phyloP scores from a whole-genome alignment of 2,888 invertebrate species.

The Acleris literana region DNA sequence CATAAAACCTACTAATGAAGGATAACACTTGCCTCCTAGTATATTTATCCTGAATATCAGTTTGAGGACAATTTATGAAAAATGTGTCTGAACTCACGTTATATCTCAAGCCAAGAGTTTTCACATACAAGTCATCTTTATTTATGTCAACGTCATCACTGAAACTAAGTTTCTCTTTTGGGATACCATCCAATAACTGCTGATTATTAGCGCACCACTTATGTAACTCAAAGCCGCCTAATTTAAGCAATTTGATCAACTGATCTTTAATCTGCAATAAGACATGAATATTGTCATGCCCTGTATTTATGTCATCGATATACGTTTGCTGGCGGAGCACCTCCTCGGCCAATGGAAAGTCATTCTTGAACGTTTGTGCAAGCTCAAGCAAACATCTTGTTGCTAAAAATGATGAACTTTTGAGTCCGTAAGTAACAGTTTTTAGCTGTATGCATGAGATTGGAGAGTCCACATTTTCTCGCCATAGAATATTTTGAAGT shows the following conservation, averaged over 20 bases:
- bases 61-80: slow-evolving; percentile 5
- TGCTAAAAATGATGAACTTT: slow-evolving; percentile 5
- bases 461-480: not conserved
- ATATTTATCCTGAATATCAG: slow-evolving; percentile 7
- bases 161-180: slow-evolving; percentile 9
- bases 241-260: not conserved
- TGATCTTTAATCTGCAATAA: not conserved
- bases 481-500: not conserved
- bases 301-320: slow-evolving; percentile 1
- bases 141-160: slow-evolving; percentile 2
- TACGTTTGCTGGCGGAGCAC: slow-evolving; percentile 20
- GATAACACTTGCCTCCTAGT: slow-evolving; percentile 13
- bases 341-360: slow-evolving; percentile 2
- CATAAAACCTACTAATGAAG: slow-evolving; percentile 10
- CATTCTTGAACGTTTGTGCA: not conserved
- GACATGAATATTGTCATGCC: not conserved
- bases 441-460: slow-evolving; percentile 3
- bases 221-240: not conserved
- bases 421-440: slow-evolving; percentile 1
- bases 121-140: slow-evolving; percentile 15
- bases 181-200: not conserved
- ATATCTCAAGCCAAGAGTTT: slow-evolving; percentile 14
- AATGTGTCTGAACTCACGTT: slow-evolving; percentile 3
- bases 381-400: slow-evolving; percentile 8
- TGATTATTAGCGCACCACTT: slow-evolving; percentile 13